Percentiles rank a stretch among this genome's conserved stretches.
These are phyloP conservation scores for Pollenia labialis DNA, from an alignment of 2,888 invertebrate genomes.

Conservation along the genomic window DNA sequence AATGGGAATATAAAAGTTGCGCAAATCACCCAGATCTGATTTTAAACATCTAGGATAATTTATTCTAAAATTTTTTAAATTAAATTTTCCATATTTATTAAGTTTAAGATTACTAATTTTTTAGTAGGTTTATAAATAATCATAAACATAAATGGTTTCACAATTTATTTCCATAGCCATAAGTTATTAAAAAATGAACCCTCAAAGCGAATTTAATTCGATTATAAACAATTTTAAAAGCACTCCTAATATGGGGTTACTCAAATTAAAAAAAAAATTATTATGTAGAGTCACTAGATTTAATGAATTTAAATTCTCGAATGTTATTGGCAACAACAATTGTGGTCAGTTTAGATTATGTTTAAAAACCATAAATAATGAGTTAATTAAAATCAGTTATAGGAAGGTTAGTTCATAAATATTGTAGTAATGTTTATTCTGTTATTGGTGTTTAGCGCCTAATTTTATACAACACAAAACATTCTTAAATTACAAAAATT, in stretches of 20 bases:
- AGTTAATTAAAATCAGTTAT: conserved; percentile 72
- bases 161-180: too few species aligned
- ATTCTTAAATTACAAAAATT: conserved; percentile 20
- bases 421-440: conserved; percentile 37
- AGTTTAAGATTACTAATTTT: too few species aligned
- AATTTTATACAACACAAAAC: conserved; percentile 8
- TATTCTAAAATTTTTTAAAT: too few species aligned
- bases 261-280: background rate
- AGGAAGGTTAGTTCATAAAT: conserved; percentile 61
- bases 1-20: too few species aligned
- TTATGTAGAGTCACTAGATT: conserved; percentile 21
- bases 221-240: background rate
- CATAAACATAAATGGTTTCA: too few species aligned
- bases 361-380: conserved; percentile 72
- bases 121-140: too few species aligned
- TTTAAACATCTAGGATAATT: too few species aligned
- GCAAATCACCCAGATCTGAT: too few species aligned
- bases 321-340: conserved; percentile 68
- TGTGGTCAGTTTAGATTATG: conserved; percentile 68
- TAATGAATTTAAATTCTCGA: conserved; percentile 64
- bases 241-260: background rate
- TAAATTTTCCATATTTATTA: too few species aligned
- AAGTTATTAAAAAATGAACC: too few species aligned
- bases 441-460: conserved; percentile 28
- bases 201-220: too few species aligned